phyloP scores from a whole-genome alignment of 2,113 vertebrate species.

The Ancistrus triradiatus region DNA sequence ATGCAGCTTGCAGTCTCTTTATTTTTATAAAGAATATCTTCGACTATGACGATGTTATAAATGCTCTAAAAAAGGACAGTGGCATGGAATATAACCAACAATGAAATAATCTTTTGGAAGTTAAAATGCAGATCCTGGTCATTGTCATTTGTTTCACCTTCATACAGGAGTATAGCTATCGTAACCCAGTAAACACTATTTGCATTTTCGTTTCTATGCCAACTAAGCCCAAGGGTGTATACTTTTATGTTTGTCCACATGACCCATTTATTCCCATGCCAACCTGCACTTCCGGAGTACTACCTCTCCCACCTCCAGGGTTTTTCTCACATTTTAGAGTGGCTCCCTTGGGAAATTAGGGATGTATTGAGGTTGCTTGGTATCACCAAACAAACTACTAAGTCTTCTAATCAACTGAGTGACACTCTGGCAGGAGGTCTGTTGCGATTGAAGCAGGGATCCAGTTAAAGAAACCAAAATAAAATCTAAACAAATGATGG shows the following conservation, averaged over 20 bases:
- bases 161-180: not conserved
- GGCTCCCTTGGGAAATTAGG: not conserved
- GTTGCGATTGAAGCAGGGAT: not conserved
- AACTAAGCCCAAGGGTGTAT: slow-evolving; percentile 1
- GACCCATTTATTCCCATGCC: slow-evolving; percentile 19
- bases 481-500: not conserved
- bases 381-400: not conserved
- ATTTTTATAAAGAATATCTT: no score
- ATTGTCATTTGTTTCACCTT: not conserved
- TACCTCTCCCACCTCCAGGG: not conserved
- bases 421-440: not conserved
- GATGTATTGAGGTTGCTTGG: not conserved
- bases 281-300: slow-evolving; percentile 7
- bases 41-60: no score
- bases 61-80: no score
- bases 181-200: slow-evolving; percentile 24
- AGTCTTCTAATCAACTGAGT: not conserved
- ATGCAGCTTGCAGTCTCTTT: no score
- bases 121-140: not conserved
- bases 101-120: not conserved
- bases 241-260: slow-evolving; percentile 26
- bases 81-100: not conserved
- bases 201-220: slow-evolving; percentile 29
- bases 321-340: not conserved
- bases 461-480: not conserved